Evolutionary conservation across 2,888 invertebrate species (phyloP), one percentile per base, ranked within the genome.

Genomic region (Drosophila kambysellisi): DNA sequence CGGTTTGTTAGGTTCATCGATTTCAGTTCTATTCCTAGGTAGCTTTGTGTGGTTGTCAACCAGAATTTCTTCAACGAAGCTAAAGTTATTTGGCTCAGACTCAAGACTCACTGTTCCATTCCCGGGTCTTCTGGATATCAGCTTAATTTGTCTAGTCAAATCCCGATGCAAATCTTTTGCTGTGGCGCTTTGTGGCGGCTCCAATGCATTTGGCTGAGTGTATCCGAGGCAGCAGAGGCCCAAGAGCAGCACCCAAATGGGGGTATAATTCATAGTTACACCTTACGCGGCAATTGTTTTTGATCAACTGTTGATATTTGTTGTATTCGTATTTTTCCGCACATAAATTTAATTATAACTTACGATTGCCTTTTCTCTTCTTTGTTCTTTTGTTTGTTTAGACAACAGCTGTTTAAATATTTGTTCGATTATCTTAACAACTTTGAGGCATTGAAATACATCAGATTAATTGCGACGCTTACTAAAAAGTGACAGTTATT

Each of bases 331-430:
- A 1, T 17, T 20, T 20, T 12, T 20, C 3, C 20, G 43, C 43
- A 15, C 11, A 12, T 33, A 32, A 25, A 9, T 20, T 6, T 11
- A 46, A 53, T 17, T 30, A 12, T 56, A 43, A n/a, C 20, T 30
- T 8, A 57, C 9, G 20, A 32, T 35, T 37, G 30, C 20, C 12
- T 58, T 37, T 41, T 41, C 50, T 15, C 35, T 35, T 41, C 9
- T 11, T 51, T n/a, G 12, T 35, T 46, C 29, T 29, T 25, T 8
- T 48, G 32, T 72, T 83, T 83, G 62, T 30, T 83, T 56, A 67
- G 64, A 54, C 41, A 54, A 58, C 84, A 83, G 67, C 35, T 81
- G 75, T 81, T 65, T 54, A 25, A 12, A n/a, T 11, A 53, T n/a
- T 8, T 3, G 3, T 25, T 54, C 4, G 35, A 33, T 30, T 70